These are phyloP conservation scores for Chaenodraco wilsoni DNA, from an alignment of 2,797 vertebrate genomes.

Conservation along the genomic window DNA sequence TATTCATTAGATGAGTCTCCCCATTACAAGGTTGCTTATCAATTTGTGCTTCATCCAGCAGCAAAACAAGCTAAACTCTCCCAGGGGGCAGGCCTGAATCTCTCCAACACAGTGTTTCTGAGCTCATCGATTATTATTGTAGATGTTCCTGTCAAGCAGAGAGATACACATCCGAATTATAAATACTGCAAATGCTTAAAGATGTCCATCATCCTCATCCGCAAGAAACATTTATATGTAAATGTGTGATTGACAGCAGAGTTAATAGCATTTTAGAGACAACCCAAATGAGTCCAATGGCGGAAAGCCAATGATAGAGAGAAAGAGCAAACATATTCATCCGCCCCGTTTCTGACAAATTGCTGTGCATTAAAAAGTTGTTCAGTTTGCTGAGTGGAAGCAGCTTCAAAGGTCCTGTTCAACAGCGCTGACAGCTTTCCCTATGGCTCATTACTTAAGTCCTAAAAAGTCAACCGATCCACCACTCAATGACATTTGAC, in stretches of 20 bases:
- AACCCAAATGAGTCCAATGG: no score
- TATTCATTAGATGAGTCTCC: conserved; percentile 72
- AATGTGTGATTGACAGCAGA: background rate
- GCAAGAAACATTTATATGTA: background rate
- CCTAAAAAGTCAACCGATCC: no score
- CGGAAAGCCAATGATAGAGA: no score
- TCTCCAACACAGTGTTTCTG: background rate
- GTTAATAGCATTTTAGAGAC: background rate
- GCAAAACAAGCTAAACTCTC: conserved; percentile 46
- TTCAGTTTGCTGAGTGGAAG: no score
- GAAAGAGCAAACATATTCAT: no score
- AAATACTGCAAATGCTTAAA: background rate
- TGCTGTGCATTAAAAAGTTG: no score
- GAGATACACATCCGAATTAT: conserved; percentile 3
- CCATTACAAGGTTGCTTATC: conserved; percentile 72
- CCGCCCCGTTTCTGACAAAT: no score
- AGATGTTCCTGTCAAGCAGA: conserved; percentile 1
- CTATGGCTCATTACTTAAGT: no score
- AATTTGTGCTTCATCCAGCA: conserved; percentile 51
- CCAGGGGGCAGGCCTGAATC: conserved; percentile 8
- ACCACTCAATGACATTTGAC: no score
- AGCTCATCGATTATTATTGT: conserved; percentile 3
- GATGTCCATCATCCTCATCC: background rate
- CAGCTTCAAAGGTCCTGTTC: no score
- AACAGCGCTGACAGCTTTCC: no score